Evolutionary conservation across 2,888 invertebrate species (phyloP), one percentile per base, ranked within the genome.

Genomic region (Esperia sulphurella): DNA sequence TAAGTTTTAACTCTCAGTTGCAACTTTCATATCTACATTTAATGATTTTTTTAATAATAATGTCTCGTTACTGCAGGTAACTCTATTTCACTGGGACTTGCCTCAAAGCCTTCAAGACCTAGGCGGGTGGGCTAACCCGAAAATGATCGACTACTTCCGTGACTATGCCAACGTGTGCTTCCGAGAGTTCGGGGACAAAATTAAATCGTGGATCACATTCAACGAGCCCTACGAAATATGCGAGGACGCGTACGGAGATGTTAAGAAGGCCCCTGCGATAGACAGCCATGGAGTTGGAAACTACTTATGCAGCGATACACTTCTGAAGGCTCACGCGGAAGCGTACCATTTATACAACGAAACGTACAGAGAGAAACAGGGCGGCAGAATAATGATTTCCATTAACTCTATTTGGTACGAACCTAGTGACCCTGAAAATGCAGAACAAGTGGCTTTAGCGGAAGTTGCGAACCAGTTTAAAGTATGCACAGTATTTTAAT

Each of bases 41-140:
- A n/a, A n/a, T n/a, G n/a, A n/a, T n/a, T n/a, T n/a, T n/a, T n/a
- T n/a, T n/a, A 21, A 21, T 21, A 21, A 21, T 5, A 21, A 2
- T 5, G 21, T 21, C 21, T 21, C 2, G 14, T 39, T 44, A 48
- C 30, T 10, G 48, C 74, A 90, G 90, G 91, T 93, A 0, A 93
- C 93, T 0, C 66, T 94, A 42, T 93, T 92, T 79, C 93, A 94
- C 61, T 93, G 92, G 92, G 93, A 94, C 70, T 78, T 93, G 51
- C 93, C 93, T 0, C 91, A 92, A 75, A 59, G 78, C 1, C 75
- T 92, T 0, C 91, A 91, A 87, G 83, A 92, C 65, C 68, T 89
- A 8, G 91, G 91, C 42, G 91, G 91, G 14, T 91, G 90, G 90
- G 73, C 90, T 0, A 91, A 91, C 60, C 88, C 90, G 0, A 78